These are phyloP conservation scores for Nomada goodeniana DNA, from an alignment of 2,888 invertebrate species.

Conservation along the genomic window DNA sequence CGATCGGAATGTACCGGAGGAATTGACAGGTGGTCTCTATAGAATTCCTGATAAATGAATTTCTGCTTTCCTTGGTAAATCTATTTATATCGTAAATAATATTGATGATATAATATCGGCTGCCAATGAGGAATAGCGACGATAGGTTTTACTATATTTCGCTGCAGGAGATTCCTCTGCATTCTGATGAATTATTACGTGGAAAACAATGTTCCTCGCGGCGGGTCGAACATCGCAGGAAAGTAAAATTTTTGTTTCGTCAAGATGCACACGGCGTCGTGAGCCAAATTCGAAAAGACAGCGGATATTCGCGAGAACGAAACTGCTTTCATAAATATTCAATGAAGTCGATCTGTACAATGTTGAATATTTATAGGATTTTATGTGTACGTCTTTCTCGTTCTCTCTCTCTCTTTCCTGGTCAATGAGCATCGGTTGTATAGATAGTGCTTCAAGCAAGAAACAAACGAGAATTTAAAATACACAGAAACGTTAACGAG, in stretches of 20 bases:
- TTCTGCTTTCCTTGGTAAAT: too few relatives aligned
- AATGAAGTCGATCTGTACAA: slow-evolving; percentile 8
- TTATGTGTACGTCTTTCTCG: not conserved
- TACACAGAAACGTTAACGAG: not conserved
- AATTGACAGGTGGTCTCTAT: too few relatives aligned
- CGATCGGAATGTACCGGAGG: too few relatives aligned
- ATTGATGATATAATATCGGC: too few relatives aligned
- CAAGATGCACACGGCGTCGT: not conserved
- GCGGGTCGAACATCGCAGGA: not conserved
- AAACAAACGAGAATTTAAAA: not conserved
- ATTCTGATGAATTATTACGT: too few relatives aligned
- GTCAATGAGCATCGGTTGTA: not conserved
- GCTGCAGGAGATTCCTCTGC: too few relatives aligned
- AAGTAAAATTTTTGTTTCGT: not conserved
- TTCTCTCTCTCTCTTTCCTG: not conserved
- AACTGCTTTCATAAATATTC: slow-evolving; percentile 43
- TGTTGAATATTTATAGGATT: slow-evolving; percentile 48
- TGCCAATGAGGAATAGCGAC: too few relatives aligned
- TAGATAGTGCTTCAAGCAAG: not conserved
- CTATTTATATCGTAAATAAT: too few relatives aligned
- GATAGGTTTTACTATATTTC: too few relatives aligned
- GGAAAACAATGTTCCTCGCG: too few relatives aligned
- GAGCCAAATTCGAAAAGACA: slow-evolving; percentile 16
- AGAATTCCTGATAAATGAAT: too few relatives aligned
- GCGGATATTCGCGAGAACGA: slow-evolving; percentile 9